Base-by-base conservation (phyloP, 1,140 invertebrate genomes). In the Atta colombica region DNA sequence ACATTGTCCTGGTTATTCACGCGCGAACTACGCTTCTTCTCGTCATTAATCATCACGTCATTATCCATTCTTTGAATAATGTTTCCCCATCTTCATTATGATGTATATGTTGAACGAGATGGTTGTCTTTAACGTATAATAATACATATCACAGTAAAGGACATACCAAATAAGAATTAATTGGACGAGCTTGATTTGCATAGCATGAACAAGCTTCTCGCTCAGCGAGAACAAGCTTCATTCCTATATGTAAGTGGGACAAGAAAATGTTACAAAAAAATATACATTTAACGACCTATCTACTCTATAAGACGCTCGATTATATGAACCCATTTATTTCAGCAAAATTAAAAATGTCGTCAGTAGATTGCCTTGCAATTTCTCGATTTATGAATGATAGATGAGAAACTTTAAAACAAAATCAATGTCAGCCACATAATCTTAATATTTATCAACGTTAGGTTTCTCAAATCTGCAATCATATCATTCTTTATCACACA, bases 101-200 rank as follows among this genome's bases (percentile, higher is more conserved):
- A 25, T 14, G 39, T 60, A 51, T 60, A 51, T 14, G 49, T 35
- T 28, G 68, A 71, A 49, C 7, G 12, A 25, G 39, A 49, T 45
- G n/a, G 49, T 28, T 82, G 39, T 74, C n/a, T 84, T 74, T 49
- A 28, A 49, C 39, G 25, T 55, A 51, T 49, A 61, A 84, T 75
- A 84, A 84, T 35, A 25, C 45, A 51, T 61, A 35, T 74, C 25
- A 60, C 51, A 4, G n/a, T 35, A 74, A 84, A 75, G 28, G 25
- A 63, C 69, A 31, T 58, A 49, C 53, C 75, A 65, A 81, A 81
- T 71, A 66, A 81, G 78, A 71, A 39, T 51, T 81, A 81, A 71
- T 81, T 71, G 51, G 35, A 81, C 65, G 65, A 81, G 31, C 61
- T 58, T 14, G 28, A 81, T 81, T 81, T 81, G 53, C 65, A 58